Conservation (phyloP, 2,797 vertebrate genomes). For the Smutsia temminckii region DNA sequence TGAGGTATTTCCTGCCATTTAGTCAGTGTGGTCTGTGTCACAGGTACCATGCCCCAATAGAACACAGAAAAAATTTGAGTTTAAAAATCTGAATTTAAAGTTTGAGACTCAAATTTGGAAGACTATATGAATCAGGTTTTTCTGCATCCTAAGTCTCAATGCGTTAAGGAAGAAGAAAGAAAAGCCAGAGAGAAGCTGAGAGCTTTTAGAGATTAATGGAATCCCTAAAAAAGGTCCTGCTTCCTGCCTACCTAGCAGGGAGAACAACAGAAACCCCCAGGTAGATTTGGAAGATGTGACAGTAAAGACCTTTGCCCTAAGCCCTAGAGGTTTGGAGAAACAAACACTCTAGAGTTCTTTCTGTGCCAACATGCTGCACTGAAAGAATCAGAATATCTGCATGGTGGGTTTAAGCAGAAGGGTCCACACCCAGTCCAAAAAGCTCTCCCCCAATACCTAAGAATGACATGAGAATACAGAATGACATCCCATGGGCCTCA, state of each 20-base stretch:
- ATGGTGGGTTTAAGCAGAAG: background rate
- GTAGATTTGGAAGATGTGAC: background rate
- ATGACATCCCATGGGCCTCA: background rate
- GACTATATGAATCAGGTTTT: background rate
- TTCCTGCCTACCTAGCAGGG: background rate
- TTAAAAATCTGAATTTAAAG: slow-evolving; percentile 45
- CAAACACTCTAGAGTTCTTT: background rate
- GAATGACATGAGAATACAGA: background rate
- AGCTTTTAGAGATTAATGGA: background rate
- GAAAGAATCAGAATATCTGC: background rate
- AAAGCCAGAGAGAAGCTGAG: slow-evolving; percentile 23
- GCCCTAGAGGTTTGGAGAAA: background rate
- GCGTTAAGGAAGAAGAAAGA: background rate
- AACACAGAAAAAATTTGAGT: background rate
- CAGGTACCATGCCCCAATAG: background rate
- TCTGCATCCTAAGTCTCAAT: slow-evolving; percentile 4
- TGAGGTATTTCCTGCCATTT: background rate
- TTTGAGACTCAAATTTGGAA: slow-evolving; percentile 49
- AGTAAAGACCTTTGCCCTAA: background rate
- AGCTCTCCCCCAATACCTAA: background rate
- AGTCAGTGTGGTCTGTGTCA: background rate
- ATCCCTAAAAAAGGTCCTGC: background rate
- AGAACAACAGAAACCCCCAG: slow-evolving; percentile 3
- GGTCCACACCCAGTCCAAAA: background rate
- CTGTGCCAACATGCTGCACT: background rate